These are phyloP conservation scores for Rhodophaea formosa DNA, from an alignment of 2,888 invertebrate species.

Conservation along the genomic window DNA sequence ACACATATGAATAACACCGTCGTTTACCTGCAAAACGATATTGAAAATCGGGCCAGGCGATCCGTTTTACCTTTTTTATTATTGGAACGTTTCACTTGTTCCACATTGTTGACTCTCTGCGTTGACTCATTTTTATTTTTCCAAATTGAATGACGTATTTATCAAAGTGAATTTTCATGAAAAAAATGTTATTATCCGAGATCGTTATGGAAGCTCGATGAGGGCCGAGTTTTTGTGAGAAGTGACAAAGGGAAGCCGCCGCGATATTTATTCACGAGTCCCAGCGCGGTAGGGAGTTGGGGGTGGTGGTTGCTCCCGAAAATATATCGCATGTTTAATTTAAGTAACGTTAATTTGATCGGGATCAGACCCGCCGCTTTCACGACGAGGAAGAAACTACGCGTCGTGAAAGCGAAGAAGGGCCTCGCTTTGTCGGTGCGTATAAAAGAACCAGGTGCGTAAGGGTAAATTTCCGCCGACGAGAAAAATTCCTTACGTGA, in stretches of 20 bases:
- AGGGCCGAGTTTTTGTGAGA: slow-evolving; percentile 40
- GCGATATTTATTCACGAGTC: slow-evolving; percentile 38
- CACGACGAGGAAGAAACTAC: slow-evolving; percentile 33
- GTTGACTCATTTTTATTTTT: slow-evolving; percentile 63
- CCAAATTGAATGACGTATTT: slow-evolving; percentile 62
- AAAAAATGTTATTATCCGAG: slow-evolving; percentile 45
- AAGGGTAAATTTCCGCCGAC: slow-evolving; percentile 49
- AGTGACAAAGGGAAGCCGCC: slow-evolving; percentile 45
- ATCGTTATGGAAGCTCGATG: slow-evolving; percentile 45
- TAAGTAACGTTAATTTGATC: slow-evolving; percentile 50
- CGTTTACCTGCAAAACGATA: slow-evolving; percentile 65
- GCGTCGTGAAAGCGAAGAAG: slow-evolving; percentile 37
- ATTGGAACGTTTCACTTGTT: slow-evolving; percentile 70
- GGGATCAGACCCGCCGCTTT: slow-evolving; percentile 31
- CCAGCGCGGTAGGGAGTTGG: slow-evolving; percentile 15
- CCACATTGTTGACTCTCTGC: slow-evolving; percentile 64
- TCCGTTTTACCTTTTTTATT: slow-evolving; percentile 66
- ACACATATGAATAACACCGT: slow-evolving; percentile 63
- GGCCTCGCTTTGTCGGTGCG: slow-evolving; percentile 43
- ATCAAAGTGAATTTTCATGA: slow-evolving; percentile 52
- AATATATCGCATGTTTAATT: slow-evolving; percentile 38
- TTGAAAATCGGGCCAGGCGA: slow-evolving; percentile 63
- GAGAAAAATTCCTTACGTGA: slow-evolving; percentile 52
- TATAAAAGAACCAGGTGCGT: slow-evolving; percentile 52
- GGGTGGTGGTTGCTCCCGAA: slow-evolving; percentile 23